A percentile compares a stretch with the other conserved stretches of the same genome.
Conservation (phyloP, 2,888 invertebrate genomes). For the Trilocha varians region DNA sequence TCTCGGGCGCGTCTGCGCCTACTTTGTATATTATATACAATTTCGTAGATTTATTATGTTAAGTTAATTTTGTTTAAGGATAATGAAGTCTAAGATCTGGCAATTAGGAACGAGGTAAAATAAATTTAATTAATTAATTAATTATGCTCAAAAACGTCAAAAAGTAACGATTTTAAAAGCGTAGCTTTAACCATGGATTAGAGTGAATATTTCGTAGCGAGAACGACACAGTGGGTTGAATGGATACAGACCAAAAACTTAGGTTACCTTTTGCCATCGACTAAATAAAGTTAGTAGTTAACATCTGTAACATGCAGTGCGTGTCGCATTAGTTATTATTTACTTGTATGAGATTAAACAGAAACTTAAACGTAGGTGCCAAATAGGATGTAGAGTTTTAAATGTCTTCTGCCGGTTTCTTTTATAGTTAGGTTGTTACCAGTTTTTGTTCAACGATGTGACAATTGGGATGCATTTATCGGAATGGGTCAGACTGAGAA, state of each 20-base stretch:
- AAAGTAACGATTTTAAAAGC: constrained; percentile 40
- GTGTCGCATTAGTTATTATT: constrained; percentile 31
- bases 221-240: constrained; percentile 37
- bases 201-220: constrained; percentile 24
- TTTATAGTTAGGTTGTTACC: constrained; percentile 67
- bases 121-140: constrained; percentile 24
- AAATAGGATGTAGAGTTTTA: constrained; percentile 62
- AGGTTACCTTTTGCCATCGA: constrained; percentile 70
- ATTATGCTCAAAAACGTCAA: constrained; percentile 61
- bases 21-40: constrained; percentile 60
- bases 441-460: constrained; percentile 57
- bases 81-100: constrained; percentile 61
- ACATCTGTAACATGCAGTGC: constrained; percentile 30
- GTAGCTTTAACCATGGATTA: constrained; percentile 36
- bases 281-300: constrained; percentile 51
- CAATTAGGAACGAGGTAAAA: constrained; percentile 36
- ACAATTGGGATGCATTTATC: constrained; percentile 65
- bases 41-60: constrained; percentile 50
- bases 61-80: constrained; percentile 67
- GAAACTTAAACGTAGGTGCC: constrained; percentile 58
- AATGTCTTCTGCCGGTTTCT: constrained; percentile 55
- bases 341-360: constrained; percentile 33
- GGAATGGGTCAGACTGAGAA: constrained; percentile 72
- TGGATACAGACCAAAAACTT: constrained; percentile 65
- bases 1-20: constrained; percentile 54